Evolutionary conservation across 2,888 invertebrate genomes (phyloP), one percentile per base, ranked within the genome.

Genomic region (Cryptocheilus praepositus): DNA sequence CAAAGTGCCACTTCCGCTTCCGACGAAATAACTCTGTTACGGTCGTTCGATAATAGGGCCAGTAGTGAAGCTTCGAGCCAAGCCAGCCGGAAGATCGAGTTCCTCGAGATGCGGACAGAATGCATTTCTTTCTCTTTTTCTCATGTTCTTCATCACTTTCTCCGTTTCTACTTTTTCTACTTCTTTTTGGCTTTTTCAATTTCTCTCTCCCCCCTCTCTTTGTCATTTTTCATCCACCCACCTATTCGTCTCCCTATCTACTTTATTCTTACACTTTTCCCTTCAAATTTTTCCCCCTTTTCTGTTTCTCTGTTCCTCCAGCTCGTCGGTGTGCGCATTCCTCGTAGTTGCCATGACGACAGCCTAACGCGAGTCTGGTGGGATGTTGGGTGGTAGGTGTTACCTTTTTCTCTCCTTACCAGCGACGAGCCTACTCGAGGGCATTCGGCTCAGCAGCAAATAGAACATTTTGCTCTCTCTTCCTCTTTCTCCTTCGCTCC

Each of bases 301-400:
- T 11, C 36, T 11, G 4, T 7, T 36, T 11, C 7, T 11, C 13
- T 11, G 45, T 15, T 15, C 36, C 45, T 45, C 13, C 15, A n/a
- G 53, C 5, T 3, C 5, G 21, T 53, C 21, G 15, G 7, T 53
- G 15, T 22, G 53, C 36, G 52, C 44, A 56, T 65, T 70, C 66
- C 69, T 63, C 70, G 71, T 51, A 71, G 73, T 76, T 76, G 56
- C 68, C 44, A 71, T 73, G 73, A 46, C 63, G 53, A 79, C 75
- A 28, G 43, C n/a, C 56, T 58, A 53, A 55, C 54, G 64, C 64
- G 19, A 52, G 52, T 62, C 36, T 28, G 67, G 64, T 54, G 58
- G 51, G 51, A 19, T 3, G 13, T n/a, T n/a, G 36, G n/a, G 15
- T 21, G 13, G 11, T 7, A 22, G 36, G 49, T 49, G 61, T 58